Base-by-base conservation (phyloP, 2,113 vertebrate species). In the Crypturellus undulatus region DNA sequence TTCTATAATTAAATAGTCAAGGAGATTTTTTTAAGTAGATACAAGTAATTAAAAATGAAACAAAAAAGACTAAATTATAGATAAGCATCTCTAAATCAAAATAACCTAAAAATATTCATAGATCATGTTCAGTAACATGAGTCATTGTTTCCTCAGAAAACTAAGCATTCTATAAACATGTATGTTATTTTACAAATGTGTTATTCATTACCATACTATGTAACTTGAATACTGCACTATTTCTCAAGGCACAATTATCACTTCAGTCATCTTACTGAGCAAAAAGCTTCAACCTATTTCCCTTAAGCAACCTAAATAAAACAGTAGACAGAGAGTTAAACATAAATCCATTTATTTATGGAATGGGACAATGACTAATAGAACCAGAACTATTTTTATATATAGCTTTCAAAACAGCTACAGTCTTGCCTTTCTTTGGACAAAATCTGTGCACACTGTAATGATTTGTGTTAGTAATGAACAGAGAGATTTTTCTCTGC, bases 391-490 rank as follows among this genome's bases (percentile, higher is more conserved):
- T 96, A 94, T 92, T 96, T 96, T 96, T 94, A 96, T 95, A 92
- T 87, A 75, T 9, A 79, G 67, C 87, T 91, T 85, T 96, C 88
- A 96, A 94, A 95, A 94, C 94, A 96, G 80, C 76, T 76, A 87
- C 59, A 71, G 70, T 86, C 85, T 95, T 96, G 95, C 94, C 93
- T 95, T 96, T 96, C 94, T 97, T 95, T 97, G 93, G 96, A 97
- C 36, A 96, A 94, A 95, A 87, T 91, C 80, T 87, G 78, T 77
- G 68, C 86, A 51, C 52, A 77, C 80, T 63, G 68, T 79, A 91
- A 78, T 87, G 64, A 87, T 89, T 54, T 87, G 87, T 87, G 69
- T 89, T 93, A 88, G 45, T 95, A 96, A 89, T 45, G 62, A 95
- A 87, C 80, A 92, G 22, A 45, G 58, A 34, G 90, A 70, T 62